phyloP scores from a whole-genome alignment of 2,888 invertebrate genomes.

The Rhimphoctona megacephalus region DNA sequence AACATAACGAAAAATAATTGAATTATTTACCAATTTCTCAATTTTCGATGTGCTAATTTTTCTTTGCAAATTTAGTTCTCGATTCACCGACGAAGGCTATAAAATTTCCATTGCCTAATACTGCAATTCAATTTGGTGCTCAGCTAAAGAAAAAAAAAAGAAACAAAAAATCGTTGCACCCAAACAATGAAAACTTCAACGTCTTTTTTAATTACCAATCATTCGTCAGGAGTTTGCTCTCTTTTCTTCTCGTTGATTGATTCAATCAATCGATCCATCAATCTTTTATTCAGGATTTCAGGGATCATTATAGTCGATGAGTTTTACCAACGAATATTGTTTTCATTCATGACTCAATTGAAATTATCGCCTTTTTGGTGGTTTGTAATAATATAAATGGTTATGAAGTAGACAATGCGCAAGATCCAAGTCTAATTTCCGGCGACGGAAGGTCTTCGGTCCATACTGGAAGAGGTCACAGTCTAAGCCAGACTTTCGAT shows the following conservation, averaged over 20 bases:
- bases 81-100: neutral
- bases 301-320: neutral
- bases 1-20: neutral
- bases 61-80: neutral
- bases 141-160: no score
- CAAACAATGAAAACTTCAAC: neutral
- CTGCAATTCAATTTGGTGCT: neutral
- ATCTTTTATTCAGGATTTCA: neutral
- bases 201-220: neutral
- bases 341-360: neutral
- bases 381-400: neutral
- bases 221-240: neutral
- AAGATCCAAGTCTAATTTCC: conserved; percentile 34
- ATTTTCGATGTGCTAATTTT: neutral
- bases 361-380: neutral
- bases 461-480: conserved; percentile 21
- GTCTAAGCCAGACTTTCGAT: conserved; percentile 11
- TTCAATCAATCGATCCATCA: neutral
- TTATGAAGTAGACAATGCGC: neutral
- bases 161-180: neutral
- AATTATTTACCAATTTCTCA: neutral
- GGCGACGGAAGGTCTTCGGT: conserved; percentile 29
- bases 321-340: neutral
- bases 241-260: neutral
- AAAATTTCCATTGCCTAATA: neutral